Evolutionary conservation across 2,888 invertebrate species (phyloP), one percentile per base, ranked within the genome.

Genomic region (Zygaena filipendulae): DNA sequence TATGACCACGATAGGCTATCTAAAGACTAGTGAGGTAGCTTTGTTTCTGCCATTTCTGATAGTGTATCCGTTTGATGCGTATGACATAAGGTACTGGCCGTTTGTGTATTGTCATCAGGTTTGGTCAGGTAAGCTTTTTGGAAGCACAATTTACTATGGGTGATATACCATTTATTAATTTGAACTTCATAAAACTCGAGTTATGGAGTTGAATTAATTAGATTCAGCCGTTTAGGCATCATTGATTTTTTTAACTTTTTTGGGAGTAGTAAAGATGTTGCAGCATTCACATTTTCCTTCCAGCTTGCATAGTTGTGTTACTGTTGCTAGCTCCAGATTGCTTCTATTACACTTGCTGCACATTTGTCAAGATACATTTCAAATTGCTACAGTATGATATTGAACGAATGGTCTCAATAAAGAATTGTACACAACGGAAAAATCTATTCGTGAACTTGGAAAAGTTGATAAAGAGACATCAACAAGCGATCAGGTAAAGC

Each of bases 271-370:
- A n/a, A n/a, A n/a, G n/a, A n/a, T n/a, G n/a, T n/a, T n/a, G n/a
- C n/a, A n/a, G n/a, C n/a, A n/a, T n/a, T n/a, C n/a, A n/a, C n/a
- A n/a, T n/a, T n/a, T n/a, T n/a, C n/a, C n/a, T 50, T 57, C 19
- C 39, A 62, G 61, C 57, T 42, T 49, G 44, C 33, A 36, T 59
- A 26, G 55, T 52, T 0, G 32, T 57, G 2, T 23, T 56, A 12
- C 39, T 48, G 4, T 44, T 61, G 20, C 49, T 49, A 1, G 55
- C 47, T 4, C 46, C 47, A 0, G 61, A 61, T 14, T 58, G 48
- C 9, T 41, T 61, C 3, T 56, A 52, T 25, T 60, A 54, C 24
- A 55, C 50, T 1, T 60, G 45, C 32, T 59, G 59, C 22, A 53
- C 54, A 2, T 42, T 50, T 13, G 52, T 60, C 6, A 39, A 42